Evolutionary conservation across 2,113 vertebrate genomes (phyloP), one percentile per base, ranked within the genome.

Genomic region (Podocnemis expansa): DNA sequence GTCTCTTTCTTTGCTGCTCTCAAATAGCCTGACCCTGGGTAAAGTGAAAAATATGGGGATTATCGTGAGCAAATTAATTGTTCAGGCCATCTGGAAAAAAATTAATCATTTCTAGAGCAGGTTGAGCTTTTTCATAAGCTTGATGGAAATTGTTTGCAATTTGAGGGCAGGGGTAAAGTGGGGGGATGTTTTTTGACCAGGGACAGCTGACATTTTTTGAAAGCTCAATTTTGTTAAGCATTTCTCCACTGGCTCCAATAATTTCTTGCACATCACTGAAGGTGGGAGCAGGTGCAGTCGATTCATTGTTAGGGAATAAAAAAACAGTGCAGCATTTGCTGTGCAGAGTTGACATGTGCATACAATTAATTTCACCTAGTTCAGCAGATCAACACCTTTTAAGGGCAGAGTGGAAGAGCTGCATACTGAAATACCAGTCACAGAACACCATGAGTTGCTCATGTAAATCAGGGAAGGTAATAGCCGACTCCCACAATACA

Each of bases 271-370:
- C 85, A 22, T 85, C 82, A 54, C 5, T 93, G 94, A 95, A 93
- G 76, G n/a, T 87, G n/a, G 70, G 87, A 89, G 52, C 43, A 29
- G 60, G 43, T 56, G 34, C 27, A 10, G 83, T 90, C 80, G 79
- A 52, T 49, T 54, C 9, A 93, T 93, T 90, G 80, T 87, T 91
- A 54, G 80, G 67, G 91, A 96, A 94, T 91, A 87, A 80, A 52
- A 91, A 93, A 56, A 52, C 54, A 29, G 80, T 84, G 94, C 88
- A 90, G 12, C 82, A 84, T 91, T 89, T 91, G 17, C 0, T 87
- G 3, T 51, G 47, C 83, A 91, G 87, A 43, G 31, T 5, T 38
- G 60, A 85, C 73, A 41, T 73, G 38, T 85, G 38, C 92, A 84
- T 43, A 82, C 43, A 25, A 84, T 54, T 89, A 85, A 25, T 63